Base-by-base conservation (phyloP, 2,888 invertebrate genomes). In the Anthoptus insignis region DNA sequence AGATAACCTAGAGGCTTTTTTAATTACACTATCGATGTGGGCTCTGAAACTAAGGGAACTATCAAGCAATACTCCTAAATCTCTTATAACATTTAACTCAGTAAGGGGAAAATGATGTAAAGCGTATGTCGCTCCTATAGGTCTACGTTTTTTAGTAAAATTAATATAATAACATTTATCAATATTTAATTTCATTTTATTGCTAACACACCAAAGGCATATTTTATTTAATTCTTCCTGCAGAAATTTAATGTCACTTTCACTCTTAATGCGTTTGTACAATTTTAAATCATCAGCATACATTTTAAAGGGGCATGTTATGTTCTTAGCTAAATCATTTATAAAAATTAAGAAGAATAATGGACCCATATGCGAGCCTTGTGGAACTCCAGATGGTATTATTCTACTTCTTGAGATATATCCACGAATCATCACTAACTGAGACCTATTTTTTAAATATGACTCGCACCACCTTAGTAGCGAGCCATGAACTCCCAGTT, bases 291-390 rank as follows among this genome's bases (percentile, higher is more conserved):
- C 49, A 49, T 49, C 49, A n/a, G 49, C 49, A 27, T 49, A 49
- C 49, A 49, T 49, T 49, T 49, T 49, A 49, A 49, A 49, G 4
- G 11, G n/a, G 14, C 49, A 49, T 5, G 7, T 49, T 14, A 49
- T n/a, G n/a, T 49, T 6, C 7, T 49, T 49, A 27, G 49, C 49
- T 9, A 49, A 14, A 13, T 68, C 63, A 21, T 56, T 57, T n/a
- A 68, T 42, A 21, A 61, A 61, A 11, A 61, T 54, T 32, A 53
- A 21, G 16, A 54, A 54, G 4, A 47, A 47, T 34, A 61, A 54
- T 2, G 54, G 61, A 2, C 54, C 61, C 27, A 54, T 11, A n/a
- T 47, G 22, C 7, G 59, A 59, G 11, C 50, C 59, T 13, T 50
- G 59, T 11, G 59, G 59, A 2, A 59, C 59, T 0, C 59, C 59